A percentile compares a stretch with the other conserved stretches of the same genome.
Evolutionary conservation across 2,113 vertebrate genomes (phyloP).

Genomic region (Syrrhaptes paradoxus): DNA sequence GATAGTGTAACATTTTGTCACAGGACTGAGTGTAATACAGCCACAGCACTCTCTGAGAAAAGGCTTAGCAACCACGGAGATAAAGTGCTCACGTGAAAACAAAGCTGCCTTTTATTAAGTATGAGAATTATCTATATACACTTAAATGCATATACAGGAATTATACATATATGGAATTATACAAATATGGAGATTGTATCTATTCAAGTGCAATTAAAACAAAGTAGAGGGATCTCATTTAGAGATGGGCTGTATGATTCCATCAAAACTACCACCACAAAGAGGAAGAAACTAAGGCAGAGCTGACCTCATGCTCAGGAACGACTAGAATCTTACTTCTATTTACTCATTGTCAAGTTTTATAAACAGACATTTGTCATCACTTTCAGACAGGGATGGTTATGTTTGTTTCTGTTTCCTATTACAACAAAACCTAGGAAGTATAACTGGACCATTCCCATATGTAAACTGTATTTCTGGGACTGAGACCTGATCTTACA

Average conservation of each 20-base stretch:
- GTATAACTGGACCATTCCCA: not conserved
- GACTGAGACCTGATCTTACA: not conserved
- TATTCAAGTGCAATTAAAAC: not conserved
- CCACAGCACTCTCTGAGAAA: not conserved
- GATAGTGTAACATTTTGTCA: not conserved
- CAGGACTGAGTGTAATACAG: not conserved
- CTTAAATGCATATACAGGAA: too few species aligned
- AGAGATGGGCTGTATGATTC: not conserved
- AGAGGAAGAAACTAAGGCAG: not conserved
- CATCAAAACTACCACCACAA: not conserved
- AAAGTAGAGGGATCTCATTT: not conserved
- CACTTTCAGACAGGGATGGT: not conserved
- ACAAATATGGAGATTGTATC: not conserved
- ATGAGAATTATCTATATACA: not conserved
- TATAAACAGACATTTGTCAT: not conserved
- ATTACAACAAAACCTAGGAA: rapidly evolving
- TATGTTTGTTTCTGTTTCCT: not conserved
- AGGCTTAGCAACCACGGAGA: rapidly evolving
- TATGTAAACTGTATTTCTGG: not conserved
- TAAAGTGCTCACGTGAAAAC: not conserved
- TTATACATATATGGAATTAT: too few species aligned
- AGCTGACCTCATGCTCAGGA: not conserved
- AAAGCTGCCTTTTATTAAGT: not conserved
- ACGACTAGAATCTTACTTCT: not conserved
- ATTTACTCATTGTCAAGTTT: not conserved